phyloP scores from a whole-genome alignment of 2,888 invertebrate species.

The Fragum fragum region DNA sequence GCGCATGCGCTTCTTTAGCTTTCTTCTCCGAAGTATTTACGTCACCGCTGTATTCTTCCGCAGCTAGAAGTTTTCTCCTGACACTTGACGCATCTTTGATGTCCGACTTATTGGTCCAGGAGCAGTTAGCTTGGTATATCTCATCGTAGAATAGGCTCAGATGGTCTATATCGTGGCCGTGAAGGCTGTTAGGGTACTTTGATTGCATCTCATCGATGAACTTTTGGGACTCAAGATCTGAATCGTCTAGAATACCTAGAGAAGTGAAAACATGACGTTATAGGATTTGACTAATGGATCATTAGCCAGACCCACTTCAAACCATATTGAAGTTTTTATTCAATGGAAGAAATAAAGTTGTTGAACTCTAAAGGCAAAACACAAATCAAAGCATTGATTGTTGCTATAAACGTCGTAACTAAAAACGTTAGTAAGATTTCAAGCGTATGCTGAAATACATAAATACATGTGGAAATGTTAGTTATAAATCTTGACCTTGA shows the following conservation, averaged over 20 bases:
- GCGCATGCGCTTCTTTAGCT: conserved; percentile 34
- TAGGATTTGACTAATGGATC: too few species aligned
- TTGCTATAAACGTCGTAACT: too few species aligned
- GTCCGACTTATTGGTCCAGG: background rate
- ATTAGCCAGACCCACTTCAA: too few species aligned
- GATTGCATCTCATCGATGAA: conserved; percentile 52
- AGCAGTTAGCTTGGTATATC: conserved; percentile 46
- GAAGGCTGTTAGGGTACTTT: conserved; percentile 49
- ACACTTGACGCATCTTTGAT: background rate
- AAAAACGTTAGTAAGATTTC: too few species aligned
- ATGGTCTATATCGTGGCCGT: conserved; percentile 34
- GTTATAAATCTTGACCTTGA: too few species aligned
- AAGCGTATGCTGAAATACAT: too few species aligned
- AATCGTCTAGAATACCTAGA: conserved; percentile 48
- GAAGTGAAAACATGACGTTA: too few species aligned
- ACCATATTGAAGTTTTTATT: too few species aligned
- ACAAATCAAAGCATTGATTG: too few species aligned
- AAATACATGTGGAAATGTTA: too few species aligned
- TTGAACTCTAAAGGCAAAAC: too few species aligned
- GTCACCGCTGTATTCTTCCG: background rate
- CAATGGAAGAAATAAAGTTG: too few species aligned
- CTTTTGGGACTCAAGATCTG: conserved; percentile 41
- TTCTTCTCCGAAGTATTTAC: background rate
- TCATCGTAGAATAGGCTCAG: conserved; percentile 42
- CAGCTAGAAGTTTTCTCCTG: background rate